A percentile compares a stretch with the other conserved stretches of the same genome.
phyloP scores from a whole-genome alignment of 2,888 invertebrate species.

The Carabus problematicus region DNA sequence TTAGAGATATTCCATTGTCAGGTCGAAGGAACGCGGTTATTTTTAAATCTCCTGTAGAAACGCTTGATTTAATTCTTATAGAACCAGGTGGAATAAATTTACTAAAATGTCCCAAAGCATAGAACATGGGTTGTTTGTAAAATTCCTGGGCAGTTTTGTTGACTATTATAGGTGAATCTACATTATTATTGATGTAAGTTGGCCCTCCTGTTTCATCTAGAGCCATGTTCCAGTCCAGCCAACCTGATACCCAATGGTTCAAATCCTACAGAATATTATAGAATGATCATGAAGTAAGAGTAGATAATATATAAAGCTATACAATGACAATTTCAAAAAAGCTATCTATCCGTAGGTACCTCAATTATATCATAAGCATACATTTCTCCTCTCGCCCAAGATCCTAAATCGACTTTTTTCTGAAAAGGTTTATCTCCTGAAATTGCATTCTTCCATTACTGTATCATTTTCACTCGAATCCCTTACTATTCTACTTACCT shows the following conservation, averaged over 20 bases:
- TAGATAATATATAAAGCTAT: conserved; percentile 3
- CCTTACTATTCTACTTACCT: conserved; percentile 60
- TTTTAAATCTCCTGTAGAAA: conserved; percentile 51
- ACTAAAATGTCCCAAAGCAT: conserved; percentile 78
- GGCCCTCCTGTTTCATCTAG: conserved; percentile 78
- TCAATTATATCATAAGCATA: conserved; percentile 67
- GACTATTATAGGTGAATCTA: conserved; percentile 78
- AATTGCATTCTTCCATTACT: conserved; percentile 37
- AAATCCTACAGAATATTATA: conserved; percentile 66
- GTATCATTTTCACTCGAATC: conserved; percentile 5
- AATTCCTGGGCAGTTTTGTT: conserved; percentile 69
- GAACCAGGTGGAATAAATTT: conserved; percentile 70
- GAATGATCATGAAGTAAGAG: no score
- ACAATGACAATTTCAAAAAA: not conserved
- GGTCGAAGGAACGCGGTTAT: conserved; percentile 61
- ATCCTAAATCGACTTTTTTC: conserved; percentile 59
- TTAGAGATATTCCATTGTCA: conserved; percentile 58
- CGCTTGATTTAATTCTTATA: conserved; percentile 51
- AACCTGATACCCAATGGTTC: conserved; percentile 77
- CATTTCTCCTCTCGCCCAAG: conserved; percentile 66
- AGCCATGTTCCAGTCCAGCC: conserved; percentile 89
- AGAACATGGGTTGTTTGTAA: conserved; percentile 87
- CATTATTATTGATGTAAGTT: conserved; percentile 75
- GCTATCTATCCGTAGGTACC: conserved; percentile 55
- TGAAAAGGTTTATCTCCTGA: conserved; percentile 34